These are phyloP conservation scores for Ranitomeya variabilis DNA, from an alignment of 2,113 vertebrate species.

Conservation along the genomic window DNA sequence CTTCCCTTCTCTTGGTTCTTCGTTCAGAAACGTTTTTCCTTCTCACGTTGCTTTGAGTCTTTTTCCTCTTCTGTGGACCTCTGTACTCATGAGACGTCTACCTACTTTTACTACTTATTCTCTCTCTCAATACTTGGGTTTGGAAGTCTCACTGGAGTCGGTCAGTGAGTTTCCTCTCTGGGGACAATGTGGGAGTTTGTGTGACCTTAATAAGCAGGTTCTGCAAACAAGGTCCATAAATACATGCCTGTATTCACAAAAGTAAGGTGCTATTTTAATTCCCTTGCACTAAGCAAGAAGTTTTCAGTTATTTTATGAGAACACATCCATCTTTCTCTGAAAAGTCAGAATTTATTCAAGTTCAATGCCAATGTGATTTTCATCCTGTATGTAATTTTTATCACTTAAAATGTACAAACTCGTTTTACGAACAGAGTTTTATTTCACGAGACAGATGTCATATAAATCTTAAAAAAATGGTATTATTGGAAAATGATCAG, in stretches of 20 bases:
- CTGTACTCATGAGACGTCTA: not conserved
- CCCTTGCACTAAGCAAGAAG: not conserved
- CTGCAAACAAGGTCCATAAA: slow-evolving; percentile 14
- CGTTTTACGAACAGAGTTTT: not conserved
- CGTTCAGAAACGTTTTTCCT: not conserved
- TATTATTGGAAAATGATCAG: not conserved
- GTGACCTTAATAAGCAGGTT: slow-evolving; percentile 44
- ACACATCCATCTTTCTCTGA: not conserved
- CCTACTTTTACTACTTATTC: not conserved
- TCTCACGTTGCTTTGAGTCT: not conserved
- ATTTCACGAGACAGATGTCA: not conserved
- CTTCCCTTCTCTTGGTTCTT: not conserved
- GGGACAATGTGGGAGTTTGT: slow-evolving; percentile 53
- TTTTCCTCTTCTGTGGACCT: not conserved
- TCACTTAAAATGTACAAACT: not conserved
- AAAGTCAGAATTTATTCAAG: not conserved
- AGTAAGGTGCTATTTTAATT: slow-evolving; percentile 44
- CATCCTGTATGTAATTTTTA: not conserved
- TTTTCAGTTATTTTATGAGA: not conserved
- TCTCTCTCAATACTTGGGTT: slow-evolving; percentile 1
- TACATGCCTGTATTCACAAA: slow-evolving; percentile 29
- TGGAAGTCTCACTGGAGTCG: slow-evolving; percentile 24
- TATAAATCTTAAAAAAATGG: not conserved
- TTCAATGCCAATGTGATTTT: not conserved
- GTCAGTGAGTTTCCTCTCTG: slow-evolving; percentile 46